Evolutionary conservation across 2,113 vertebrate genomes (phyloP), one percentile per base, ranked within the genome.

Genomic region (Carlito syrichta): DNA sequence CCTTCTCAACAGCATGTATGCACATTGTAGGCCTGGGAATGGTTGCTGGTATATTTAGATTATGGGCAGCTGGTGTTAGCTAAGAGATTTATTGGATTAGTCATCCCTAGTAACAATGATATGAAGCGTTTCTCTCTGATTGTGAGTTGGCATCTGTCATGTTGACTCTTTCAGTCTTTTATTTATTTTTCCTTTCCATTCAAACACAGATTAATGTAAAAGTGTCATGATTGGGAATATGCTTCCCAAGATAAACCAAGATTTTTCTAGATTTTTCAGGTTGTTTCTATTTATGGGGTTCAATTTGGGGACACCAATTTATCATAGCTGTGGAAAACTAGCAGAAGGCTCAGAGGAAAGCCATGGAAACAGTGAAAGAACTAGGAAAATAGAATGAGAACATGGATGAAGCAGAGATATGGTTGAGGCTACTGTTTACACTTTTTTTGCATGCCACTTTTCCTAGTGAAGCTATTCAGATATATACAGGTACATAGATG

Each of bases 51-150:
- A 92, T 95, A 89, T 92, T 96, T 97, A 50, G 71, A 89, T 84
- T 95, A 90, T 40, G 63, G 83, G 74, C 96, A 97, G 95, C 94
- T 96, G 95, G 84, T 95, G 81, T 93, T 92, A 86, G 96, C 93
- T 82, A 82, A 96, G 96, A 83, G 50, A 52, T 84, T 96, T 95
- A 86, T 84, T 76, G 45, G 58, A 87, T 97, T 94, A 95, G 78
- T 96, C 91, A 68, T 93, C 86, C 95, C 71, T 95, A 71, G 96
- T 71, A 96, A 93, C 86, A 93, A 85, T 62, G 83, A 74, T 77
- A 94, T 63, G 86, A 93, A 93, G n/a, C 60, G 32, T 86, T 89
- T 85, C 56, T 94, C 50, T 19, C 30, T 84, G 82, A 69, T 94
- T 82, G 68, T 93, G 89, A 93, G 79, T 83, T 89, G 52, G 77